Evolutionary conservation across 2,888 invertebrate genomes (phyloP), one percentile per base, ranked within the genome.

Genomic region (Lordiphosa fenestrarum): DNA sequence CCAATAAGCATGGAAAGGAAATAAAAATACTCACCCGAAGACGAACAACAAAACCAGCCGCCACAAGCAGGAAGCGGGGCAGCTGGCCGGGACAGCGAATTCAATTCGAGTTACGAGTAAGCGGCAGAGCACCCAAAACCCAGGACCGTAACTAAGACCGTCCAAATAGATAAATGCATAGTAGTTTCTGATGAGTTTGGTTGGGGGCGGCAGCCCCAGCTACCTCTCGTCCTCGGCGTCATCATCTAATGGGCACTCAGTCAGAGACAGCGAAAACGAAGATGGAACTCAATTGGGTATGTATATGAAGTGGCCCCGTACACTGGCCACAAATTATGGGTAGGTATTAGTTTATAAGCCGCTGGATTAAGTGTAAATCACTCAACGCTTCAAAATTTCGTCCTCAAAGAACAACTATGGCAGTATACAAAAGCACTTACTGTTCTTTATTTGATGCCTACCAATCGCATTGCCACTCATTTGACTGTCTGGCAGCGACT

Each of bases 1-100:
- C 80, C 81, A 83, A 78, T 83, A 78, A 75, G 76, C 78, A 80
- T 66, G 73, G 9, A 66, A 80, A 71, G 41, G 71, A 80, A 59
- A 78, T 83, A 75, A 78, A 77, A 77, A 82, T 78, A 75, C 83
- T 78, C 59, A 44, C 58, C 53, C 64, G 74, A 70, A 70, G 62
- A 77, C 63, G 69, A 70, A 66, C 69, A 74, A 61, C 30, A 54
- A 57, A 55, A 61, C 66, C 57, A 69, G 48, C 19, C 35, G 21
- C 19, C 38, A 30, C 2, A 37, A 10, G 19, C 6, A 47, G 23
- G 15, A 19, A 5, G 7, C 6, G 25, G 1, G 6, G 6, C 1
- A 4, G 19, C 1, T 4, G 19, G 25, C 25, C 25, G 2, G 23
- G 30, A 46, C 30, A 46, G 19, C 57, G 49, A 57, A 59, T 41